Base-by-base conservation (phyloP, 2,888 invertebrate genomes). In the Pristionchus entomophagus region DNA sequence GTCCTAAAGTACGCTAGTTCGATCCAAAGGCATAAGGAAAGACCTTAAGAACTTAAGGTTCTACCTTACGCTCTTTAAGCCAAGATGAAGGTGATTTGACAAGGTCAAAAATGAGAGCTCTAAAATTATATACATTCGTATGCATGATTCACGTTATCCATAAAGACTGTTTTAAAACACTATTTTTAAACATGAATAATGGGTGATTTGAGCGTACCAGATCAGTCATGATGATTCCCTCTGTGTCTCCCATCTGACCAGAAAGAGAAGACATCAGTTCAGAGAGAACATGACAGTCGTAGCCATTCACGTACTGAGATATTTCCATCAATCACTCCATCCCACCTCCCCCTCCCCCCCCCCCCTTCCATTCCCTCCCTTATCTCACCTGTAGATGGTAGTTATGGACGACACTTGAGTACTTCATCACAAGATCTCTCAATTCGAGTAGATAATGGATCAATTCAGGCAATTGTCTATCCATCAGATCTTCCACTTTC, bases 401-500 rank as follows among this genome's bases (percentile, higher is more conserved):
- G 89, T 98, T 95, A 94, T 99, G 98, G 95, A 99, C 96, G 14
- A 99, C 97, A 95, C 97, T 97, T 91, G 97, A 97, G 94, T 99
- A 98, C 94, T 98, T 99, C 6, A 85, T 45, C 88, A 97, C 96
- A 85, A 99, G 95, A 38, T 95, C 95, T 92, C 99, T 95, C 83
- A 99, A 94, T 94, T 99, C 99, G 94, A 99, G 98, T 96, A 99
- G 98, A 93, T 99, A 98, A 93, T 99, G 99, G 14, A 99, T 95
- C 73, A 99, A 95, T 94, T 99, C 99, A 0, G 99, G 99, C 69
- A 99, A 95, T 94, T 98, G 98, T 86, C 98, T 94, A 91, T 91
- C 91, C 35, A 88, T 88, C 19, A 91, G 65, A 26, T 62, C 82
- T 26, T 82, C 82, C 14, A 2, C n/a, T n/a, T 59, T 53, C 10